phyloP scores from a whole-genome alignment of 2,888 invertebrate genomes.

The Drosophila vallismaia region DNA sequence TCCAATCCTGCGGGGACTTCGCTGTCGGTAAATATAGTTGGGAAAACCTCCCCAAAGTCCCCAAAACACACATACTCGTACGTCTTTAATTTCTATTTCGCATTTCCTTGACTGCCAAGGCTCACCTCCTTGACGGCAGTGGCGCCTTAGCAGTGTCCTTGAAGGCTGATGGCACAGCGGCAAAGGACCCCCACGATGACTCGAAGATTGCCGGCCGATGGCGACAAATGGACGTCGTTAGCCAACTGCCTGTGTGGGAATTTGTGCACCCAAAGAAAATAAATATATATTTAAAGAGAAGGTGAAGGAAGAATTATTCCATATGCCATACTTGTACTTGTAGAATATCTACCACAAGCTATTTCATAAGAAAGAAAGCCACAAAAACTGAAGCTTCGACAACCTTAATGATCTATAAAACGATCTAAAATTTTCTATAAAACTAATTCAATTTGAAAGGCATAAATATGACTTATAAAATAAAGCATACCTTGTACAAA shows the following conservation, averaged over 20 bases:
- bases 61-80: not conserved
- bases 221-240: conserved; percentile 41
- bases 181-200: conserved; percentile 23
- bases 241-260: conserved; percentile 6
- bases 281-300: not conserved
- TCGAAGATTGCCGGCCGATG: conserved; percentile 29
- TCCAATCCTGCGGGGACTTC: not conserved
- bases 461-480: no score
- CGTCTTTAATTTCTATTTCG: not conserved
- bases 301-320: no score
- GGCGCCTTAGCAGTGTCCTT: no score
- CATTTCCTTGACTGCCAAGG: not conserved
- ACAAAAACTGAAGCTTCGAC: no score
- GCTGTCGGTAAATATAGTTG: not conserved
- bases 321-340: no score
- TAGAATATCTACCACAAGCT: no score
- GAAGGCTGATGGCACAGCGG: not conserved
- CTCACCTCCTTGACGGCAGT: not conserved
- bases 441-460: no score
- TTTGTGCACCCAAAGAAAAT: not conserved
- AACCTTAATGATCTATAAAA: no score
- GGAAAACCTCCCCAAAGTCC: not conserved
- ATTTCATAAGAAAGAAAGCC: no score
- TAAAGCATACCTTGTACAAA: no score
- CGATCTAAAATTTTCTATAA: no score